Base-by-base conservation (phyloP, 2,888 invertebrate genomes). In the Sinohyriopsis cumingii region DNA sequence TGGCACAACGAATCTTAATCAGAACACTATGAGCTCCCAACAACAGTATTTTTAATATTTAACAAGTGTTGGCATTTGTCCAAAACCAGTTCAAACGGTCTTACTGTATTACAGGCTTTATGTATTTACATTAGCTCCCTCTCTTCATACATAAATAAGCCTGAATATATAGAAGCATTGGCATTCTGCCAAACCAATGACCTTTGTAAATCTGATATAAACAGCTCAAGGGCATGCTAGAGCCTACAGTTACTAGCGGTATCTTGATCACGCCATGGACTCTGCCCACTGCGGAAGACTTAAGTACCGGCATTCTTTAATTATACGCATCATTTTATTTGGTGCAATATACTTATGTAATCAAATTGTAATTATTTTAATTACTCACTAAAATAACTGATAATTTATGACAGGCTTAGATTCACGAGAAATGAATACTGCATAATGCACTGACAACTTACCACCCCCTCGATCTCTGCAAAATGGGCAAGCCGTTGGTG, bases 131-230 rank as follows among this genome's bases (percentile, higher is more conserved):
- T 64, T 55, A 54, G 55, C 24, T 64, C 64, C 5, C 55, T 63
- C 55, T 55, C 64, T 55, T 22, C 55, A 55, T 64, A 64, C 64
- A 64, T 64, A 64, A 55, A 28, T 25, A 54, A 54, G 24, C 55
- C n/a, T 9, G 45, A 45, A 45, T 45, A 45, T 71, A 59, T 65
- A 71, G 72, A 71, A 71, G 69, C 60, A 63, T 75, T 81, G 81
- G 81, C 78, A 71, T 63, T 19, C 65, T 4, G 77, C 81, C 81
- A 79, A 78, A 68, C 63, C 65, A 71, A 74, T 71, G 72, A 73
- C 75, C 75, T 73, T 75, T 75, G 63, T 63, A 71, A 68, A 65
- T 66, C 62, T 55, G 68, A 73, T 67, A 76, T 67, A 68, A 69
- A 70, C 71, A 73, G 68, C 76, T 70, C 76, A 76, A 76, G 76